These are phyloP conservation scores for Drosophila varians DNA, from an alignment of 1,140 invertebrate species.

Conservation along the genomic window DNA sequence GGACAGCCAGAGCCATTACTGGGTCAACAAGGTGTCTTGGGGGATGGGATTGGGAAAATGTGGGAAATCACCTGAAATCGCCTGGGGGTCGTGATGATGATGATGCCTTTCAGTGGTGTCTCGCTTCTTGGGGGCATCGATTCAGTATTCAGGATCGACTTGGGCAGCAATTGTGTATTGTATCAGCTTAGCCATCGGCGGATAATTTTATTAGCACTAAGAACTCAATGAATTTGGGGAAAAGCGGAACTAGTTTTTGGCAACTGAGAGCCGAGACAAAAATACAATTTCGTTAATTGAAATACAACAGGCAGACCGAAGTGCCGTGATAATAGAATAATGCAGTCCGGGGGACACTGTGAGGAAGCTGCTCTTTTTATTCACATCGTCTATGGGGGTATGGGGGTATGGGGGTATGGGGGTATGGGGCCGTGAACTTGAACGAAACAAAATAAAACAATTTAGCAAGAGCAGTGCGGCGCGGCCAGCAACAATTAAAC, in stretches of 20 bases:
- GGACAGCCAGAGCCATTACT: slow-evolving; percentile 30
- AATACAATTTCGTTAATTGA: slow-evolving; percentile 71
- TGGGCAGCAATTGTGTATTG: slow-evolving; percentile 20
- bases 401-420: too few relatives aligned
- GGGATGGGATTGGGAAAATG: background rate
- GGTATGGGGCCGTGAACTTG: slow-evolving; percentile 71
- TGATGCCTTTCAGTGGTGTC: background rate
- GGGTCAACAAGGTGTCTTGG: slow-evolving; percentile 12
- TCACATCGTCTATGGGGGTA: slow-evolving; percentile 17
- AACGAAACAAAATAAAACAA: slow-evolving; percentile 69
- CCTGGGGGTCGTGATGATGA: background rate
- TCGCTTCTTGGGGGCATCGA: background rate
- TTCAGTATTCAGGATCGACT: slow-evolving; percentile 26
- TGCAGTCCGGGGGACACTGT: slow-evolving; percentile 26
- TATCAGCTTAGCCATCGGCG: slow-evolving; percentile 1
- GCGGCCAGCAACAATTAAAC: slow-evolving; percentile 65
- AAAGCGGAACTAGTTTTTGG: slow-evolving; percentile 46
- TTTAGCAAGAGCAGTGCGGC: slow-evolving; percentile 61
- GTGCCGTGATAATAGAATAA: slow-evolving; percentile 27
- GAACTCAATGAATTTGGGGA: slow-evolving; percentile 30
- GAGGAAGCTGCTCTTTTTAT: slow-evolving; percentile 57
- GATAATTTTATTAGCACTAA: slow-evolving; percentile 30
- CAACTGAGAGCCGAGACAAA: slow-evolving; percentile 34
- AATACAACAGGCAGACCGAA: slow-evolving; percentile 41
- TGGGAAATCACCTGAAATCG: background rate